Base-by-base conservation (phyloP, 2,797 vertebrate species). In the Danio aesculapii region DNA sequence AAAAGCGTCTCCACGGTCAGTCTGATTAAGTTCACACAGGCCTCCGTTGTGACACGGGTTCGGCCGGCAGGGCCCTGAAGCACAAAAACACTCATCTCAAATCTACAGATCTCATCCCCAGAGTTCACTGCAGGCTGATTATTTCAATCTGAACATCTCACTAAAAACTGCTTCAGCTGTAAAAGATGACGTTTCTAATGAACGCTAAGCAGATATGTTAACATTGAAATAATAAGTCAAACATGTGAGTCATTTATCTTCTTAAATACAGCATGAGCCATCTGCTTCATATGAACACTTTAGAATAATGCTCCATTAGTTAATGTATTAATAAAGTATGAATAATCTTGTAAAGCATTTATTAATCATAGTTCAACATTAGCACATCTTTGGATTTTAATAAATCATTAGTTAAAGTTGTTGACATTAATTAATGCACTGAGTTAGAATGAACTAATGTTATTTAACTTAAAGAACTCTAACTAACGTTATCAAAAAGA, bases 31-130 rank as follows among this genome's bases (percentile, higher is more conserved):
- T 90, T 95, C 94, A 92, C 95, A 96, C 10, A 83, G 92, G 81
- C 95, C 96, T 83, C 94, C 94, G 75, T 96, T 95, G 89, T 96
- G 96, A 76, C 96, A 96, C 0, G 95, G 95, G 81, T 96, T 96
- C 71, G 95, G 95, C 59, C 90, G 86, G 82, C 96, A 96, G 58
- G 93, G 93, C 75, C 94, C 96, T 96, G 86, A 53, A 88, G 90
- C 14, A 72, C 7, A 49, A 58, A 17, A 52, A 57, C 47, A 57
- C 44, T 39, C 13, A 14, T 21, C 55, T 63, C 12, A 55, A 50
- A 76, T 63, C 30, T 6, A 8, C 13, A 49, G 13, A 66, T 58
- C 58, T 52, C 5, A 6, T 46, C 30, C 5, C 8, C 13, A n/a
- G 8, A 14, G 19, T 62, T 75, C 12, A 62, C 30, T 5, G 58